Conservation (phyloP, 2,888 invertebrate species). For the Timandra comae region DNA sequence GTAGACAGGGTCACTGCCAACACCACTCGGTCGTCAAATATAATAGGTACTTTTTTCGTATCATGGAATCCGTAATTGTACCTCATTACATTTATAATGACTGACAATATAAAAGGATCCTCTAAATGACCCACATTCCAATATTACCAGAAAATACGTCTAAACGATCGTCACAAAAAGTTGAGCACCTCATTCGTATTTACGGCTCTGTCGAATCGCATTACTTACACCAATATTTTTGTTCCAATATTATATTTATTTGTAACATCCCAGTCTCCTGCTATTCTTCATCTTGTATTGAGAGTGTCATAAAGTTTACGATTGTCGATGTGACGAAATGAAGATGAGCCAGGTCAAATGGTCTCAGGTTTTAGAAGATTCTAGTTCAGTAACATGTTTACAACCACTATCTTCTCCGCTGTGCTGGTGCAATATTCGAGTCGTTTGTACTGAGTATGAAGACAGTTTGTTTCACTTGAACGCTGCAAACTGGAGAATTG, state of each 20-base stretch:
- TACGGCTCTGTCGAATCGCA: conserved; percentile 33
- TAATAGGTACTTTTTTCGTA: conserved; percentile 21
- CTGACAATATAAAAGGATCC: conserved; percentile 14
- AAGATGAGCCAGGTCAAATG: conserved; percentile 30
- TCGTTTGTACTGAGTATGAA: not conserved
- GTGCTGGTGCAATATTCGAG: conserved; percentile 1
- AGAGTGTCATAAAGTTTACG: conserved; percentile 47
- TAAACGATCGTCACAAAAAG: conserved; percentile 29
- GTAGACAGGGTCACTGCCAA: too few relatives aligned
- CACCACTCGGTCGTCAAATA: too few relatives aligned
- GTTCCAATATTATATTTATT: conserved; percentile 40
- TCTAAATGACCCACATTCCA: conserved; percentile 16
- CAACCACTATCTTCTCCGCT: not conserved
- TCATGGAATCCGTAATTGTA: conserved; percentile 4
- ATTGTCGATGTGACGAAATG: conserved; percentile 29
- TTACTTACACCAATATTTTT: conserved; percentile 38
- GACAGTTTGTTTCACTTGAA: not conserved
- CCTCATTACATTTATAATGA: not conserved
- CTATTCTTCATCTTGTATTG: conserved; percentile 35
- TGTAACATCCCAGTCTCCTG: conserved; percentile 24
- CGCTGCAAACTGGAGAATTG: not conserved
- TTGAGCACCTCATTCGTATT: conserved; percentile 34
- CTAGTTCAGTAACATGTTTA: conserved; percentile 30
- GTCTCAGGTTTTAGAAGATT: conserved; percentile 25
- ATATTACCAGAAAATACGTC: conserved; percentile 21